Evolutionary conservation across 1,140 invertebrate genomes (phyloP).

Genomic region (Procambarus clarkii): DNA sequence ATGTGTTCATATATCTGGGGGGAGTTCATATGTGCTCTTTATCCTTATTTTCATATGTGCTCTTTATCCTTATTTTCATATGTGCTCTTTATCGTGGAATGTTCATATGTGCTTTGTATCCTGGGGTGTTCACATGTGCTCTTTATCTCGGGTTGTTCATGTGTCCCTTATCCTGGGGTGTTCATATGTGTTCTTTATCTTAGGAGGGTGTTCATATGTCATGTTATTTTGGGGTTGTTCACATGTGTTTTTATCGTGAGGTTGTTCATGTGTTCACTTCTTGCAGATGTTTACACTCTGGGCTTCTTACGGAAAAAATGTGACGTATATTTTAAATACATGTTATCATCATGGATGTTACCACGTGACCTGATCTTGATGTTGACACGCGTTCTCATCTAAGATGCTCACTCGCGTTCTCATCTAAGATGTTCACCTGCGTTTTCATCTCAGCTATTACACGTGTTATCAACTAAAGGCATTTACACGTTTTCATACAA

Average conservation of each 20-base stretch:
- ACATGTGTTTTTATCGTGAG: neutral
- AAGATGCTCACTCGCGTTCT: neutral
- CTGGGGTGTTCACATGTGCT: neutral
- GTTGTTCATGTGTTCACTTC: neutral
- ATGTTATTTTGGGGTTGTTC: neutral
- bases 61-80: no score
- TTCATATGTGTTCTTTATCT: neutral
- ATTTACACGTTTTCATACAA: neutral
- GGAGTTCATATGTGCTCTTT: no score
- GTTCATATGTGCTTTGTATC: no score
- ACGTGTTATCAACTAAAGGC: neutral
- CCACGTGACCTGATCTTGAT: neutral
- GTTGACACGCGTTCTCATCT: neutral
- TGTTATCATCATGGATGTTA: neutral
- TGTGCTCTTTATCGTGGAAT: no score
- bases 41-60: no score
- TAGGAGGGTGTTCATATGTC: no score
- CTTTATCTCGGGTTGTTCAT: neutral
- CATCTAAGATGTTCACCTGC: neutral
- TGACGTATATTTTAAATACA: neutral
- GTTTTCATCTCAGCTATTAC: neutral
- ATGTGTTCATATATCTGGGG: no score
- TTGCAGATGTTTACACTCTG: no score
- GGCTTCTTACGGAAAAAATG: no score
- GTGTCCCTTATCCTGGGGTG: neutral